A percentile compares a stretch with the other conserved stretches of the same genome.
Conservation (phyloP, 2,888 invertebrate species). For the Diaprepes abbreviatus region DNA sequence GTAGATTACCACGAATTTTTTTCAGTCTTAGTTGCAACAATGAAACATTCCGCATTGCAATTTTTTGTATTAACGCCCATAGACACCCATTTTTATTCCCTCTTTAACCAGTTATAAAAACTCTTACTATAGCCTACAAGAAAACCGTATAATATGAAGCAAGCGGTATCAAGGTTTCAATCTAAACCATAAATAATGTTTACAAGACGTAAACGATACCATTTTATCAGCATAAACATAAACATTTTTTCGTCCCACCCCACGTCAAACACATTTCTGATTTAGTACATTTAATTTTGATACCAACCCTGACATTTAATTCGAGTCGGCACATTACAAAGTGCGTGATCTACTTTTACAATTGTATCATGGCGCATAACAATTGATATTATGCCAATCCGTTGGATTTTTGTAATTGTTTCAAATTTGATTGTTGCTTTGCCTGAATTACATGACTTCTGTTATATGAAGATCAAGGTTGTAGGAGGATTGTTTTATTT, state of each 20-base stretch:
- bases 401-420: slow-evolving; percentile 18
- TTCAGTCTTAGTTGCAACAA: too few species aligned
- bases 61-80: too few species aligned
- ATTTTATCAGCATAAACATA: slow-evolving; percentile 11
- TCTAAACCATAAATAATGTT: too few species aligned
- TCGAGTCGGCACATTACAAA: slow-evolving; percentile 5
- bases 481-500: slow-evolving; percentile 5
- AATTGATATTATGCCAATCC: slow-evolving; percentile 23
- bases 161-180: too few species aligned
- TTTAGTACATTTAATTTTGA: slow-evolving; percentile 20
- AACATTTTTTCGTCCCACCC: slow-evolving; percentile 12
- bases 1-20: too few species aligned
- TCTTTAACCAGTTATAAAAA: too few species aligned
- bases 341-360: slow-evolving; percentile 30
- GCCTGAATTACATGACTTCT: slow-evolving; percentile 11
- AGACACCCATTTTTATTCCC: too few species aligned
- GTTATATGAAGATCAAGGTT: slow-evolving; percentile 11
- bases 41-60: too few species aligned
- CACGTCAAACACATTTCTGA: not conserved
- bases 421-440: slow-evolving; percentile 3
- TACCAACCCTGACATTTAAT: slow-evolving; percentile 35
- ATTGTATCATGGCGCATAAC: not conserved
- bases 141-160: too few species aligned
- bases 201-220: too few species aligned
- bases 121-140: too few species aligned